Percentiles rank a stretch among this genome's conserved stretches.
phyloP scores from a whole-genome alignment of 1,140 invertebrate genomes.

The Drosophila mojavensis region DNA sequence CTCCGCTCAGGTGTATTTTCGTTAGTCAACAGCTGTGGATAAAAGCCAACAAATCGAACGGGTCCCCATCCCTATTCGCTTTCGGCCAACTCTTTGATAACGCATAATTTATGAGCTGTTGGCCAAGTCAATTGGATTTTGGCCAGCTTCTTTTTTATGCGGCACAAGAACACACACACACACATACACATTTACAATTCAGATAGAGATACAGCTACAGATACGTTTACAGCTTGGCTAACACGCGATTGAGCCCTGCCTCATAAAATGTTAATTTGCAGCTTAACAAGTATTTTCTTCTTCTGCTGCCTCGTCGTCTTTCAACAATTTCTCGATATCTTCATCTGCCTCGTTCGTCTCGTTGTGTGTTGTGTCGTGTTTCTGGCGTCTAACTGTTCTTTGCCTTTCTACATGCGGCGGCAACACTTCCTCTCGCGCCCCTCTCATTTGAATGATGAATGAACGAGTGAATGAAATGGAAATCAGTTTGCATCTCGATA shows the following conservation, averaged over 20 bases:
- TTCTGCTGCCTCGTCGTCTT: background rate
- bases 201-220: slow-evolving; percentile 10
- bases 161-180: background rate
- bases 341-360: background rate
- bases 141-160: slow-evolving; percentile 4
- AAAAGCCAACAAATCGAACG: background rate
- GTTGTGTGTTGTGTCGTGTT: slow-evolving; percentile 27
- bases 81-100: slow-evolving; percentile 40
- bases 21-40: slow-evolving; percentile 12
- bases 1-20: slow-evolving; percentile 17
- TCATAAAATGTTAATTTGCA: slow-evolving; percentile 69
- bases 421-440: background rate
- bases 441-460: background rate
- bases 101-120: slow-evolving; percentile 59
- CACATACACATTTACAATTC: slow-evolving; percentile 15
- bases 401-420: slow-evolving; percentile 62
- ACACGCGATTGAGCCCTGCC: slow-evolving; percentile 49
- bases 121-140: slow-evolving; percentile 61
- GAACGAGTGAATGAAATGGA: slow-evolving; percentile 19
- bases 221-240: slow-evolving; percentile 28
- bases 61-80: background rate
- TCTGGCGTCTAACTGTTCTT: slow-evolving; percentile 70
- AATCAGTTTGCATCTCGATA: slow-evolving; percentile 12
- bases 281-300: slow-evolving; percentile 31
- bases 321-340: slow-evolving; percentile 34